A percentile compares a stretch with the other conserved stretches of the same genome.
Conservation (phyloP, 2,113 vertebrate genomes). For the Cervus canadensis region DNA sequence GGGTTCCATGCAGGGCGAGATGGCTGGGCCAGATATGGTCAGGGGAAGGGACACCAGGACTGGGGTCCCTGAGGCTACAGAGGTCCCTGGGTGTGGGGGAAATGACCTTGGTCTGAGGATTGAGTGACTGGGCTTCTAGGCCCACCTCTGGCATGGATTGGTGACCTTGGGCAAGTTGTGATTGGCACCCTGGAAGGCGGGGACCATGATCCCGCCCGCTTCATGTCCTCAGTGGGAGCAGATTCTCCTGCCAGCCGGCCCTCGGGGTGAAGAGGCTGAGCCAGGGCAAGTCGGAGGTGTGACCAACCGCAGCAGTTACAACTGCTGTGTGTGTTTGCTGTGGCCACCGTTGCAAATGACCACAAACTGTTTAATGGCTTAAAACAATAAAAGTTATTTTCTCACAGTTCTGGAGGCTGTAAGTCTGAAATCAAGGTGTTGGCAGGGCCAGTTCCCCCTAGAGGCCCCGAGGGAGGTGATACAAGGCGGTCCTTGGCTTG, state of each 20-base stretch:
- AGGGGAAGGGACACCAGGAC: too few species aligned
- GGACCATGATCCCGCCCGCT: neutral
- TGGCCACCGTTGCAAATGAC: neutral
- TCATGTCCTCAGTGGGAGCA: neutral
- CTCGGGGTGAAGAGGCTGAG: neutral
- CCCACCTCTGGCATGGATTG: neutral
- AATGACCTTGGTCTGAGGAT: neutral
- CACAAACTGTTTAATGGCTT: neutral
- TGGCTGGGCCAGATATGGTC: neutral
- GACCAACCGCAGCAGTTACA: accelerated
- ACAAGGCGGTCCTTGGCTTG: accelerated
- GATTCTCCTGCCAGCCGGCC: neutral
- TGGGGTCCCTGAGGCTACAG: neutral
- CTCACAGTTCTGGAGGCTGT: neutral
- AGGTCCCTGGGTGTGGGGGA: neutral
- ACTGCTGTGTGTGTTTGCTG: neutral
- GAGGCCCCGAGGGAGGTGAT: neutral
- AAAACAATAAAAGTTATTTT: neutral
- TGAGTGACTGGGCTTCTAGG: neutral
- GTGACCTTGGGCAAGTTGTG: neutral
- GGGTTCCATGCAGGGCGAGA: neutral
- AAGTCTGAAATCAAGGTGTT: neutral
- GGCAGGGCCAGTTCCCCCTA: neutral
- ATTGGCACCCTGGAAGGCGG: neutral
- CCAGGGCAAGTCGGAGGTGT: accelerated